A percentile compares a stretch with the other conserved stretches of the same genome.
Conservation (phyloP, 1,140 invertebrate species). For the Caerostris darwini region DNA sequence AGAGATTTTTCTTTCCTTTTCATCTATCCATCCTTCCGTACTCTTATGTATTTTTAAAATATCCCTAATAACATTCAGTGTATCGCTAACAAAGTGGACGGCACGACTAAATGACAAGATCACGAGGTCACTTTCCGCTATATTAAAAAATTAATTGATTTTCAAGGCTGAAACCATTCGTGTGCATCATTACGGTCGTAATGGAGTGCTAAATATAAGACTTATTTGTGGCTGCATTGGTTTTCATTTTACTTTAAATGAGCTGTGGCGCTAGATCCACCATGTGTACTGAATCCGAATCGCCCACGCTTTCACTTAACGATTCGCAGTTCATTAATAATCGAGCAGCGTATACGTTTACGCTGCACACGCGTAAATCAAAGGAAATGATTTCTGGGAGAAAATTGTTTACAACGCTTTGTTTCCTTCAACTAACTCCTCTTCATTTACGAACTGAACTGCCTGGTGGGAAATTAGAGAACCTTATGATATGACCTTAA, state of each 20-base stretch:
- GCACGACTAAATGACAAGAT: background rate
- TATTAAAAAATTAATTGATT: background rate
- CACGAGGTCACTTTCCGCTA: background rate
- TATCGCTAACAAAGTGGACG: background rate
- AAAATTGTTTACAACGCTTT: background rate
- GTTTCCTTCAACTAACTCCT: constrained; percentile 21
- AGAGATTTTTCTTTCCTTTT: background rate
- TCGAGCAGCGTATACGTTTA: background rate
- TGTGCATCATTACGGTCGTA: background rate
- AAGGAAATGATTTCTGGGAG: background rate
- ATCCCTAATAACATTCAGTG: background rate
- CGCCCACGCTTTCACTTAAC: background rate
- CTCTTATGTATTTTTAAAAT: too few species aligned
- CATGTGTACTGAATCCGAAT: background rate
- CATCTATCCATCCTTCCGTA: background rate
- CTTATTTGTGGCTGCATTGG: constrained; percentile 1
- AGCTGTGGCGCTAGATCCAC: background rate
- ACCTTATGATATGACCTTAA: background rate
- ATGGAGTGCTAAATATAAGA: constrained; percentile 37
- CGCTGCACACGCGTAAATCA: background rate
- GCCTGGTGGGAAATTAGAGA: background rate
- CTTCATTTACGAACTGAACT: background rate
- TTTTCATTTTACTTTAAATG: constrained; percentile 34
- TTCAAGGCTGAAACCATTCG: constrained; percentile 35
- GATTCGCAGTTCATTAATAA: background rate